These are phyloP conservation scores for Mycogona germanica DNA, from an alignment of 2,888 invertebrate genomes.

Conservation along the genomic window DNA sequence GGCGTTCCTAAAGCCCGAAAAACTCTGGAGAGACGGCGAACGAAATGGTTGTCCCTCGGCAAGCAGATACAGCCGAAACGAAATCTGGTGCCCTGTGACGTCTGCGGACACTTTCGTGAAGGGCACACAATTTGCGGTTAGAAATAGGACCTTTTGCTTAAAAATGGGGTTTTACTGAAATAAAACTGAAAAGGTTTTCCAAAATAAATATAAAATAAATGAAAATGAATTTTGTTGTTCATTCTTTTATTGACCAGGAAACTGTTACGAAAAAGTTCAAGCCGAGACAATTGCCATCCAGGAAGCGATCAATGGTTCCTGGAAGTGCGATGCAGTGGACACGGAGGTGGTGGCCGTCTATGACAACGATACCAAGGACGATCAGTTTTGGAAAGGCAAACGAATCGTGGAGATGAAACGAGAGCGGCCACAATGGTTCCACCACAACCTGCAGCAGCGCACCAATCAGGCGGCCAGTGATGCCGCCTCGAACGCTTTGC, in stretches of 20 bases:
- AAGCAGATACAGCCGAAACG: conserved; percentile 61
- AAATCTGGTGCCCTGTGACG: conserved; percentile 58
- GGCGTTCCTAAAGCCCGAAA: conserved; percentile 70
- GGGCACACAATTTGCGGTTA: conserved; percentile 67
- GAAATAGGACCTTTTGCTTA: conserved; percentile 28
- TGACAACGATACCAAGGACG: conserved; percentile 53
- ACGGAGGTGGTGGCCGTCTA: conserved; percentile 76
- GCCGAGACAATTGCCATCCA: conserved; percentile 70
- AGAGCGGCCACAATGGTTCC: conserved; percentile 76
- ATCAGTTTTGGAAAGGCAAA: conserved; percentile 41
- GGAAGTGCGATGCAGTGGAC: conserved; percentile 60
- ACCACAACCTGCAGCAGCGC: conserved; percentile 53
- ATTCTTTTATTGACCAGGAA: conserved; percentile 43
- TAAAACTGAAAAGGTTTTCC: neutral
- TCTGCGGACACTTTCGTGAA: conserved; percentile 76
- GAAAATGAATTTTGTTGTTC: neutral
- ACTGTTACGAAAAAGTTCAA: conserved; percentile 71
- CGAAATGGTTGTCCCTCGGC: conserved; percentile 52
- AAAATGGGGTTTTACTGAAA: neutral
- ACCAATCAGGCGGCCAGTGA: neutral
- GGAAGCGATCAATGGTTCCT: conserved; percentile 53
- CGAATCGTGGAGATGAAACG: conserved; percentile 75
- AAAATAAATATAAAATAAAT: conserved; percentile 6
- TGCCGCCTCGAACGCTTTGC: neutral
- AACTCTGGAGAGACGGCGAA: conserved; percentile 57